A percentile compares a stretch with the other conserved stretches of the same genome.
These are phyloP conservation scores for Eulemur macaco DNA, from an alignment of 2,113 vertebrate species.

Conservation along the genomic window DNA sequence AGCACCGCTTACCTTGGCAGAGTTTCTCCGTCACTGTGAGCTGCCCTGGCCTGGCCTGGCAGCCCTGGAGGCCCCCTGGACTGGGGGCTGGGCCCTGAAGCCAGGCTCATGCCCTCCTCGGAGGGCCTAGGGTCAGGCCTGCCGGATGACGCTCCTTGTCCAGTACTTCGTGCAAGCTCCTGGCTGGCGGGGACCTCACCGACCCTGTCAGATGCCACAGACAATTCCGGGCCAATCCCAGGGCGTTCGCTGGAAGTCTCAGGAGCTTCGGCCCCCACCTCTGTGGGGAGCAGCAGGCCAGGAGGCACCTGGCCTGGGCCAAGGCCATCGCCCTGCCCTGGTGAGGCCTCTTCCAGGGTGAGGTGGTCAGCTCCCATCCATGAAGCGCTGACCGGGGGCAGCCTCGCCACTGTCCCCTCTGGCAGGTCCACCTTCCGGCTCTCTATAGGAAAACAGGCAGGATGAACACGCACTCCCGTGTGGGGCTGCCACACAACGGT, in stretches of 20 bases:
- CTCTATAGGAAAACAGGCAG: conserved; percentile 28
- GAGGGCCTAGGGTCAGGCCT: not conserved
- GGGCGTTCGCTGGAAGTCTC: not conserved
- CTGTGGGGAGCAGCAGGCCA: not conserved
- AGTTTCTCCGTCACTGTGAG: not conserved
- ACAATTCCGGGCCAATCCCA: not conserved
- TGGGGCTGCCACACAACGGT: not conserved
- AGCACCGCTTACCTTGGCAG: conserved; percentile 34
- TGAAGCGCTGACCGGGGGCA: not conserved
- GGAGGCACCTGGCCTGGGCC: not conserved
- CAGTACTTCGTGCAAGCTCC: not conserved
- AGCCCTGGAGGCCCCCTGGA: not conserved
- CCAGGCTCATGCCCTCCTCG: not conserved
- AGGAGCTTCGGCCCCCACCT: not conserved
- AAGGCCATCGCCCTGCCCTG: not conserved
- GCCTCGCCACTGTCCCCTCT: not conserved
- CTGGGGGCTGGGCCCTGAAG: not conserved
- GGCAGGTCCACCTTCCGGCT: not conserved
- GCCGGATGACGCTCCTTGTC: not conserved
- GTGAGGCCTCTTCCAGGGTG: not conserved
- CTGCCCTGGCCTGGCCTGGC: not conserved
- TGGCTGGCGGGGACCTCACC: not conserved
- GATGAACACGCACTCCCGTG: not conserved
- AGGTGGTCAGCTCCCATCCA: not conserved
- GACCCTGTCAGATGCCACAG: not conserved